Conservation (phyloP, 2,888 invertebrate species). For the Drosophila phalerata region DNA sequence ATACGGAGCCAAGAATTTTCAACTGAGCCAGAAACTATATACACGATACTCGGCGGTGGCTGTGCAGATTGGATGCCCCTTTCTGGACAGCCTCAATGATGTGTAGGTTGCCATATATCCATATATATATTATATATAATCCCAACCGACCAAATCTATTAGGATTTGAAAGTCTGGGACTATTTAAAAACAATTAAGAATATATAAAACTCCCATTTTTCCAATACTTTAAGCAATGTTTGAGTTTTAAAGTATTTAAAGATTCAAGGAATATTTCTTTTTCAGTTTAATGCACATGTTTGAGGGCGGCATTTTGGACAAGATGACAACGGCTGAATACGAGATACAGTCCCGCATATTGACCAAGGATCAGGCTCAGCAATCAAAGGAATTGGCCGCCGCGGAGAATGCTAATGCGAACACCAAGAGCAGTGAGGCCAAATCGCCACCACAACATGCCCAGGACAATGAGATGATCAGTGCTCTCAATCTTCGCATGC, state of each 20-base stretch:
- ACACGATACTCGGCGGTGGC: constrained; percentile 92
- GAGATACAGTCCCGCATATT: constrained; percentile 88
- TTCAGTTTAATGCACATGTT: constrained; percentile 90
- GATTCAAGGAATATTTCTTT: background rate
- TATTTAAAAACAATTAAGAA: too few species aligned
- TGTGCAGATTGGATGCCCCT: constrained; percentile 91
- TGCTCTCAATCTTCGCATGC: constrained; percentile 90
- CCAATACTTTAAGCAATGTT: too few species aligned
- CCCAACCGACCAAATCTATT: too few species aligned
- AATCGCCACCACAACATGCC: constrained; percentile 32
- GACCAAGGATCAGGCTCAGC: constrained; percentile 72
- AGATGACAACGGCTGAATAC: constrained; percentile 92
- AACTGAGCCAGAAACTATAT: constrained; percentile 91
- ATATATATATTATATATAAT: too few species aligned
- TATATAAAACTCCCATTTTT: too few species aligned
- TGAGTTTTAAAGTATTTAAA: too few species aligned
- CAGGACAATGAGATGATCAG: constrained; percentile 85
- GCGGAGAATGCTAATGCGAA: constrained; percentile 64
- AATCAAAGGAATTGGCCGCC: constrained; percentile 52
- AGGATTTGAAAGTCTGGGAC: too few species aligned
- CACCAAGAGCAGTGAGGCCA: constrained; percentile 52
- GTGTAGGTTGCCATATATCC: constrained; percentile 86
- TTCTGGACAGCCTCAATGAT: constrained; percentile 90
- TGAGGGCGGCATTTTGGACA: constrained; percentile 91
- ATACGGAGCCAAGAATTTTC: constrained; percentile 88